Conservation (phyloP, 1,140 invertebrate genomes). For the Lamellibrachia luymesi region DNA sequence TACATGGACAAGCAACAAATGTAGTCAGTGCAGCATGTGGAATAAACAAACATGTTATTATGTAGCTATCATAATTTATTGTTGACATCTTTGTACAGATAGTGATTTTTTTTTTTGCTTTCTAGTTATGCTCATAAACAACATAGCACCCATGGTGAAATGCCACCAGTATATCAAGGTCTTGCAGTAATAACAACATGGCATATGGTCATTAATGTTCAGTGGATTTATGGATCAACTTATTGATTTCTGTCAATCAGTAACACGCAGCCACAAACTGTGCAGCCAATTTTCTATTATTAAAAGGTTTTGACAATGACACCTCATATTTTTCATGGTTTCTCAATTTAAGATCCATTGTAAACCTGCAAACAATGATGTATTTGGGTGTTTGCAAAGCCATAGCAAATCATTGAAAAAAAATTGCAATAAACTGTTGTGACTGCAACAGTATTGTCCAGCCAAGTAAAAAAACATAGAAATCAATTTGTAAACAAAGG, state of each 20-base stretch:
- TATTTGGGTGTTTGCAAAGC: background rate
- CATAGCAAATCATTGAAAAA: background rate
- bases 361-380: background rate
- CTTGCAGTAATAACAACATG: background rate
- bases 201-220: background rate
- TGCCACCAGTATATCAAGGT: background rate
- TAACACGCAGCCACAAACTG: background rate
- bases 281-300: background rate
- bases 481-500: background rate
- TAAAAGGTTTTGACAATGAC: background rate
- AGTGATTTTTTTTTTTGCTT: background rate
- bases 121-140: background rate
- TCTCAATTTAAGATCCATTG: background rate
- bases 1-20: background rate
- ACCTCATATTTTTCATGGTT: background rate
- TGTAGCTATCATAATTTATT: background rate
- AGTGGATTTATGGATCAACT: background rate
- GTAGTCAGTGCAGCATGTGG: background rate
- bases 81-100: background rate
- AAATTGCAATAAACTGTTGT: background rate
- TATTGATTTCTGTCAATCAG: background rate
- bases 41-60: background rate
- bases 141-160: background rate
- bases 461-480: background rate
- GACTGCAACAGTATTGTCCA: background rate